Evolutionary conservation across 2,113 vertebrate species (phyloP), one percentile per base, ranked within the genome.

Genomic region (Tragelaphus imberbis): DNA sequence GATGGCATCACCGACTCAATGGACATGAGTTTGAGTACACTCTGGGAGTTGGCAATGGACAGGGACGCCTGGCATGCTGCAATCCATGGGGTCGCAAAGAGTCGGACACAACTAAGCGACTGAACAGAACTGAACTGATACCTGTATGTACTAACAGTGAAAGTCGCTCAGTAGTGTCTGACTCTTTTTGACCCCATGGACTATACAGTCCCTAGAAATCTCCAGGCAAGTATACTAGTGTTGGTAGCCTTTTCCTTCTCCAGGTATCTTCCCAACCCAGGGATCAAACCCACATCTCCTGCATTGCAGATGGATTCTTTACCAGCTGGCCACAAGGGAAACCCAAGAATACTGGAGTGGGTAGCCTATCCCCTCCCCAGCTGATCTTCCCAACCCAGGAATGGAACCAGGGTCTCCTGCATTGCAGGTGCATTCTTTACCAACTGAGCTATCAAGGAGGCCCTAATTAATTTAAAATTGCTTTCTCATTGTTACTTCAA

Each of bases 1-100:
- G n/a, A 68, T 68, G 65, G 17, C 65, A 68, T 68, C 33, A 68
- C 2, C 2, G 3, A 68, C 65, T 68, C n/a, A 68, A 21, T 36
- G 17, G 17, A 68, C 17, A 2, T 36, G n/a, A 36, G 65, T 68
- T 36, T 68, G 65, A 28, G 14, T 65, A 7, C 15, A 65, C 61
- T 33, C 14, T 15, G 30, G 30, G 61, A 16, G 30, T 65, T 33
- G 61, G 30, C 30, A 15, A 65, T 65, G 30, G 6, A 65, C 30
- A 33, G 61, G 14, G 30, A 65, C 0, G 1, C 61, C 61, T 33
- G 28, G 30, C 1, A 0, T 33, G 14, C 30, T 65, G 30, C 14
- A 33, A 65, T 30, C 30, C 61, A 33, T 65, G 3, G 61, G 14
- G 61, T 65, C 14, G 0, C 61, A 16, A 65, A 33, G 30, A 65